A percentile compares a stretch with the other conserved stretches of the same genome.
These are phyloP conservation scores for Axinella damicornis DNA, from an alignment of 37 sponge, comb jelly and placozoan genomes.

Conservation along the genomic window DNA sequence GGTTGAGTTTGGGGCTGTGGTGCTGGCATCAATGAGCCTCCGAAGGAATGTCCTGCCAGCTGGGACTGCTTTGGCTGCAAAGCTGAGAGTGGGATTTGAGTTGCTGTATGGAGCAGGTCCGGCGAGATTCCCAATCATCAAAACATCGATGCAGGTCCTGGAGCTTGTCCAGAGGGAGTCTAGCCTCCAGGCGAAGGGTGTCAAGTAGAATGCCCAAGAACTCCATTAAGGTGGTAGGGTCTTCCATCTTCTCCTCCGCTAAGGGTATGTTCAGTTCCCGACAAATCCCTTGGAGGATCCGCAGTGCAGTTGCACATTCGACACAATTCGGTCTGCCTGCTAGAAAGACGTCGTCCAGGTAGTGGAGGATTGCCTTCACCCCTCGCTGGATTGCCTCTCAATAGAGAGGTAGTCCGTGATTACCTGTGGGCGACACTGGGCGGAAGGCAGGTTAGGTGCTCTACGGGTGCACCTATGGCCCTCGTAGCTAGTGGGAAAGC, in stretches of 20 bases:
- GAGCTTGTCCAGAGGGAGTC: constrained; percentile 25
- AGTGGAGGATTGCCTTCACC: neutral
- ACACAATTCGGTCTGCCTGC: neutral
- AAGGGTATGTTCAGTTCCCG: neutral
- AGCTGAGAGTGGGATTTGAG: constrained; percentile 20
- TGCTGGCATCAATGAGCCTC: no score
- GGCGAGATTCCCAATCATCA: neutral
- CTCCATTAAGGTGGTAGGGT: neutral
- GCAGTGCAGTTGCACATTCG: neutral
- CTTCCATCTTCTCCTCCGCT: neutral
- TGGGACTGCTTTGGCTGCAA: constrained; percentile 5
- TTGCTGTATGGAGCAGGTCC: constrained; percentile 2
- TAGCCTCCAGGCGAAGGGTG: neutral
- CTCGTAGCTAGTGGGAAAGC: neutral
- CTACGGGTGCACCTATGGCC: no score
- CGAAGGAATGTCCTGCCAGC: constrained; percentile 17
- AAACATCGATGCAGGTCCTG: neutral
- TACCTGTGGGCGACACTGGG: neutral
- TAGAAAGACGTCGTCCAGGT: neutral
- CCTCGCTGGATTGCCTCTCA: neutral
- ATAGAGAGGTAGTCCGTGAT: neutral
- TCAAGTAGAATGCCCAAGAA: constrained; percentile 21
- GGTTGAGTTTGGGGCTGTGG: no score
- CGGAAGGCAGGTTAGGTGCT: neutral
- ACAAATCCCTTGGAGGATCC: neutral